Base-by-base conservation (phyloP, 2,113 vertebrate species). In the Pao palembangensis region DNA sequence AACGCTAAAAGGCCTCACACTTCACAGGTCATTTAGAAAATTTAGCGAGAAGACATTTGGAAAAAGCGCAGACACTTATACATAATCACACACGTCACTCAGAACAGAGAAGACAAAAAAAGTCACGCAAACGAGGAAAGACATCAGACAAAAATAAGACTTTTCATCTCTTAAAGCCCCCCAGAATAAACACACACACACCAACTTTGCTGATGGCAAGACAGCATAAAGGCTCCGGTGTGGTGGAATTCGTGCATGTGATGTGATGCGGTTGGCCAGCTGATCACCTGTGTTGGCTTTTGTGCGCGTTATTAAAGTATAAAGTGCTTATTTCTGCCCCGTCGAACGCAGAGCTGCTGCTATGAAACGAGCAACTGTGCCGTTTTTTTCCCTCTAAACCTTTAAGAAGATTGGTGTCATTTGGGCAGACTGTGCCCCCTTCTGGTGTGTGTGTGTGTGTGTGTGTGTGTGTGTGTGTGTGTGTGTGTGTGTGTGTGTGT, bases 391-490 rank as follows among this genome's bases (percentile, higher is more conserved):
- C 34, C 77, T 54, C 55, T 87, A 89, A 90, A 88, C 76, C 80
- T 79, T 86, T 86, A 89, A 88, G 87, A 69, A 87, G 85, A 87
- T 87, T 85, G 78, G 44, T 64, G 73, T 49, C 1, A 59, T 79
- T 84, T 66, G 31, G 76, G 61, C 68, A 6, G n/a, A 73, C 50
- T 47, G 23, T n/a, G 55, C 64, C 51, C 59, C 50, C 79, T 78
- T 71, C 28, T 46, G 44, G 23, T 61, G 47, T 67, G 55, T 55
- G 43, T 69, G 52, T 57, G 65, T 61, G 44, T 47, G 50, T 61
- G 51, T 50, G 34, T 73, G 62, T 58, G 47, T 69, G 53, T 56
- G 48, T 69, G 54, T 56, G 65, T 60, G 44, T 50, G 55, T 46
- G 66, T 63, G 57, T 70, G 53, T 51, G 62, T 46, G 64, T 67